A percentile compares a stretch with the other conserved stretches of the same genome.
These are phyloP conservation scores for Chesias legatella DNA, from an alignment of 2,888 invertebrate genomes.

Conservation along the genomic window DNA sequence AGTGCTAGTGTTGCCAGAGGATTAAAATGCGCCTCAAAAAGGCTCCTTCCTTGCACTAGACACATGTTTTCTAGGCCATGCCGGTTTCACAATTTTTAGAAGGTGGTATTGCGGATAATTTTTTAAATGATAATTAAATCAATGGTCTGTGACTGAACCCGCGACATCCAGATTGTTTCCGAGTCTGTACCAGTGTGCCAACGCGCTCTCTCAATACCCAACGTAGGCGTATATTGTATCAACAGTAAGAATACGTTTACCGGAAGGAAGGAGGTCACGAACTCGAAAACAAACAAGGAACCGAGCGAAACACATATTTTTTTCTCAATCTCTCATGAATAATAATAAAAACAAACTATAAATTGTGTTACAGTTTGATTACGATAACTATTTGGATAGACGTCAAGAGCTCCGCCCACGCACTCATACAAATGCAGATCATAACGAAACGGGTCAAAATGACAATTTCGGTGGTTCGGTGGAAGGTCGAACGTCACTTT, in stretches of 20 bases:
- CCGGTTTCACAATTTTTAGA: too few relatives aligned
- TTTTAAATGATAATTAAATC: too few relatives aligned
- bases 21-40: too few relatives aligned
- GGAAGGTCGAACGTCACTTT: constrained; percentile 10
- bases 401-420: constrained; percentile 22
- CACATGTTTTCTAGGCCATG: too few relatives aligned
- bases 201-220: too few relatives aligned
- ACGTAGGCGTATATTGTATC: constrained; percentile 14
- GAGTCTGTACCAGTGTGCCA: too few relatives aligned
- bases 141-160: too few relatives aligned
- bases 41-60: too few relatives aligned
- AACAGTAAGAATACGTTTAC: constrained; percentile 10
- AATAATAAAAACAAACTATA: constrained; percentile 28
- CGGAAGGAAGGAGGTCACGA: constrained; percentile 37
- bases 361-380: constrained; percentile 13
- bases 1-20: too few relatives aligned
- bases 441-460: not conserved
- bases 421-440: constrained; percentile 7
- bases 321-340: constrained; percentile 36
- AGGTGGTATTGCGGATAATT: too few relatives aligned
- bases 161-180: too few relatives aligned
- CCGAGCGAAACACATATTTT: constrained; percentile 23
- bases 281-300: constrained; percentile 41
- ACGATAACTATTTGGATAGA: constrained; percentile 13
- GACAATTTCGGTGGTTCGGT: constrained; percentile 5